Percentiles rank a stretch among this genome's conserved stretches.
Conservation (phyloP, 2,797 vertebrate genomes). For the Crenuchus spilurus region DNA sequence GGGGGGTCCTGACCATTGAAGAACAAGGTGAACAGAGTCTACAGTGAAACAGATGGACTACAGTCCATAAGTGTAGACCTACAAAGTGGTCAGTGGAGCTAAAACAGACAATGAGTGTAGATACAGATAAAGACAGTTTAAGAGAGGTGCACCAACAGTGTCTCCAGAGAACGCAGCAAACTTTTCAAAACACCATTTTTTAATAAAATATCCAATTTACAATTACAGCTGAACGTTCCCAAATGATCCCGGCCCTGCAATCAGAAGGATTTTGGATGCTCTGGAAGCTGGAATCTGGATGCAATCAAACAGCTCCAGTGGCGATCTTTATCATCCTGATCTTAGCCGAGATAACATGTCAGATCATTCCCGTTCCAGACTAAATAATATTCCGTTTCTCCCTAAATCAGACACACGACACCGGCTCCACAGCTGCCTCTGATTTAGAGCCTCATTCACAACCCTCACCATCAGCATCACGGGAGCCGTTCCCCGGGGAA, state of each 20-base stretch:
- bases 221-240: conserved; percentile 14
- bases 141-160: too few relatives aligned
- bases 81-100: too few relatives aligned
- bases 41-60: too few relatives aligned
- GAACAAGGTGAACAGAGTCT: too few relatives aligned
- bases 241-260: conserved; percentile 29
- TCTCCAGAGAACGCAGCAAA: background rate
- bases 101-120: too few relatives aligned
- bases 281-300: background rate
- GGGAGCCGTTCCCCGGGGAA: conserved; percentile 29
- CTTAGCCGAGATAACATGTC: conserved; percentile 17
- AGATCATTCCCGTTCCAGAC: conserved; percentile 46
- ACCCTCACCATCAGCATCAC: conserved; percentile 28
- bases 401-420: conserved; percentile 26
- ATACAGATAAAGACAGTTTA: too few relatives aligned
- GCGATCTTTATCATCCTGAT: conserved; percentile 28
- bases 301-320: background rate
- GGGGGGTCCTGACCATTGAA: too few relatives aligned
- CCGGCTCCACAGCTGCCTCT: conserved; percentile 45
- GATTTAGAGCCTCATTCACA: conserved; percentile 49
- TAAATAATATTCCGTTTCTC: conserved; percentile 45
- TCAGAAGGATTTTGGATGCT: background rate
- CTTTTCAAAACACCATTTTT: background rate
- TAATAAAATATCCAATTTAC: background rate
- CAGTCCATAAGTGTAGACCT: too few relatives aligned